Evolutionary conservation across 2,888 invertebrate genomes (phyloP), one percentile per base, ranked within the genome.

Genomic region (Halictus quadricinctus): DNA sequence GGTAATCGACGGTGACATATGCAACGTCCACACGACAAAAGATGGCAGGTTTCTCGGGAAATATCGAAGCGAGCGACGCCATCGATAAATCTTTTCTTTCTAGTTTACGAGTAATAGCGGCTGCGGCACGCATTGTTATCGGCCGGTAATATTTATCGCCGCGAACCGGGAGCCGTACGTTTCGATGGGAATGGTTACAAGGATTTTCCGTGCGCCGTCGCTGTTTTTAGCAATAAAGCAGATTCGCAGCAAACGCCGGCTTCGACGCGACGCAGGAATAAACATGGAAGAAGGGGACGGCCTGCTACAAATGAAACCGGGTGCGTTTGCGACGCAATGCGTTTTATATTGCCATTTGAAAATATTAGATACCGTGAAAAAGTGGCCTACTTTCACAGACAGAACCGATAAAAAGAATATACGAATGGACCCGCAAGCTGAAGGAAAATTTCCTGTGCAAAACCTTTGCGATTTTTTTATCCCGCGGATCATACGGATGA

Each of bases 41-140:
- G 88, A 79, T 76, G 82, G 76, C 58, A 81, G 66, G 79, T 81
- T 79, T 76, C 84, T 79, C 64, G 79, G 81, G 64, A 41, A 43
- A 70, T 70, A 70, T 54, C 74, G 86, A 13, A 29, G 72, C 79
- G 84, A 86, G 73, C 79, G 84, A 86, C 80, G 60, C 76, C 82
- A 64, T 50, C 89, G 81, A 89, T 90, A 90, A 90, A 90, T 88
- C 87, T 80, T 88, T 83, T 86, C 85, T 79, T 83, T 84, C 81
- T 73, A n/a, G 70, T 78, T 80, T 81, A 77, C 85, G 79, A 85
- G 87, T 82, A 85, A 88, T 82, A 73, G 80, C 82, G 79, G 76
- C 78, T 36, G 76, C 75, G 72, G 77, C 82, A 76, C 80, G 76
- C 81, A 87, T 88, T 89, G 87, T 89, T 85, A 82, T 83, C 84